phyloP scores from a whole-genome alignment of 2,113 vertebrate species.

The Australoheros scitulus region DNA sequence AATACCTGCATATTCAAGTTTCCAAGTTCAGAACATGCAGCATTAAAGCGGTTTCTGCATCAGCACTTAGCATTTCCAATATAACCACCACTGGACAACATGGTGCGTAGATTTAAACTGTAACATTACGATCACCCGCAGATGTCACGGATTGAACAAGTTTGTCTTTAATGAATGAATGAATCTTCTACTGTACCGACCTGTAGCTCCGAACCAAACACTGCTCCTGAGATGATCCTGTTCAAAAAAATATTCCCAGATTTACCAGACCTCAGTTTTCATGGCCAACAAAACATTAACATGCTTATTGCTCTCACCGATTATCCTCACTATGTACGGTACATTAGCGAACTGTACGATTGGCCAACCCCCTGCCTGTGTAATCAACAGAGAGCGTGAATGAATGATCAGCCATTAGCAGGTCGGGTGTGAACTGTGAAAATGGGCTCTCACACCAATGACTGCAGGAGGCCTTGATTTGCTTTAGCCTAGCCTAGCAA shows the following conservation, averaged over 20 bases:
- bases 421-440: conserved; percentile 81
- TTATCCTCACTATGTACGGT: conserved; percentile 77
- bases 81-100: background rate
- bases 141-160: conserved; percentile 6
- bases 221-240: conserved; percentile 27
- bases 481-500: conserved; percentile 71
- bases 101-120: background rate
- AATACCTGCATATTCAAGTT: background rate
- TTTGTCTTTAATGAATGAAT: background rate
- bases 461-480: conserved; percentile 79
- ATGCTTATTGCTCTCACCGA: conserved; percentile 76
- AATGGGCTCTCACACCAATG: conserved; percentile 82
- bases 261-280: conserved; percentile 70
- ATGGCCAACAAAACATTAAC: conserved; percentile 76
- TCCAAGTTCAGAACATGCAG: background rate
- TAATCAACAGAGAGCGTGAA: conserved; percentile 81
- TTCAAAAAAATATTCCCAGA: conserved; percentile 48
- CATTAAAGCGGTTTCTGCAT: background rate
- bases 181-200: background rate
- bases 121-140: background rate
- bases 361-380: conserved; percentile 78
- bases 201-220: conserved; percentile 1
- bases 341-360: conserved; percentile 77
- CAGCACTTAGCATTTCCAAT: background rate
- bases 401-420: conserved; percentile 83